Percentiles rank a stretch among this genome's conserved stretches.
These are phyloP conservation scores for Kryphioiulus occultus DNA, from an alignment of 2,888 invertebrate genomes.

Conservation along the genomic window DNA sequence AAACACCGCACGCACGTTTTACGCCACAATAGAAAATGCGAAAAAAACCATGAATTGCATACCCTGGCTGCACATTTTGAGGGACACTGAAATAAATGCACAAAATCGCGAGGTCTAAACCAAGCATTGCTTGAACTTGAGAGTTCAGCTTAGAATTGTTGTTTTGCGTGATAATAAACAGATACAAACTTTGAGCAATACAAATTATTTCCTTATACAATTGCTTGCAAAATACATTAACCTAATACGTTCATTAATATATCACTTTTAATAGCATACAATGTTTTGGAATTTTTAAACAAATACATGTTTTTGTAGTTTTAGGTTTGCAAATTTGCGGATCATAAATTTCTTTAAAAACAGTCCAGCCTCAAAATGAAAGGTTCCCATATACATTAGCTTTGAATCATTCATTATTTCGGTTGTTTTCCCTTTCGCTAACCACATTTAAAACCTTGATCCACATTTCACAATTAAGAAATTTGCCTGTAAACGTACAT, in stretches of 20 bases:
- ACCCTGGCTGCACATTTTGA: neutral
- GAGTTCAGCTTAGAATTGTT: neutral
- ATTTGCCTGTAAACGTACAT: neutral
- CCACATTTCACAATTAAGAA: neutral
- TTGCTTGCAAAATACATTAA: neutral
- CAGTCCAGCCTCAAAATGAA: neutral
- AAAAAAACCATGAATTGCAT: neutral
- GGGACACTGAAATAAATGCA: neutral
- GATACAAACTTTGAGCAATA: neutral
- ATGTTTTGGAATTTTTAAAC: no score
- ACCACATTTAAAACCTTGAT: neutral
- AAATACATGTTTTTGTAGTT: no score
- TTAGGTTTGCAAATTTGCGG: neutral
- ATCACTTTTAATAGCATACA: no score
- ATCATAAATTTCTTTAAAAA: neutral
- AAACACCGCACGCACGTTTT: slow-evolving; percentile 10
- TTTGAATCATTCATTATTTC: neutral
- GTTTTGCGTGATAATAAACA: neutral
- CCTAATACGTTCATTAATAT: no score
- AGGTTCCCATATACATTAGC: neutral
- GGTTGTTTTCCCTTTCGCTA: neutral
- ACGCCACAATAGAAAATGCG: neutral
- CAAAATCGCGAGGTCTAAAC: neutral
- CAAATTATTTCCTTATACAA: neutral
- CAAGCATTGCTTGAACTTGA: neutral